A percentile compares a stretch with the other conserved stretches of the same genome.
These are phyloP conservation scores for Chaetogeoica ovagalla DNA, from an alignment of 2,888 invertebrate species.

Conservation along the genomic window DNA sequence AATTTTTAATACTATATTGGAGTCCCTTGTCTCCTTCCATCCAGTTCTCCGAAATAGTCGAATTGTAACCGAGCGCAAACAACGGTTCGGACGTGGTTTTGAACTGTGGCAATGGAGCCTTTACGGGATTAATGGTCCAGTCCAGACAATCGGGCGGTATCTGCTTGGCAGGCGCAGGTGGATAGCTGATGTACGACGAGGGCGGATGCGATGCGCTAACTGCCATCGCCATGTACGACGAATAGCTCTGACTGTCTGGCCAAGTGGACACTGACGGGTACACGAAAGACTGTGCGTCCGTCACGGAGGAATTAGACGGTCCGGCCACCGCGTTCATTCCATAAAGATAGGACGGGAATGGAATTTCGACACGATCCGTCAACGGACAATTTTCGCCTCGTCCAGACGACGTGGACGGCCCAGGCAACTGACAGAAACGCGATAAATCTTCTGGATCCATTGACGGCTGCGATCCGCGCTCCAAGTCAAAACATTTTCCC, in stretches of 20 bases:
- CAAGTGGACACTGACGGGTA: conserved; percentile 2
- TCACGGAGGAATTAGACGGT: neutral
- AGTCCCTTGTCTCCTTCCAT: conserved; percentile 39
- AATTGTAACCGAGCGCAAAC: conserved; percentile 24
- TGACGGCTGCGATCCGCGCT: too few relatives aligned
- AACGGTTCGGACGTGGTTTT: conserved; percentile 42
- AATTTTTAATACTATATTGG: conserved; percentile 47
- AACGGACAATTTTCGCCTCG: neutral
- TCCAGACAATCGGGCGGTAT: conserved; percentile 31
- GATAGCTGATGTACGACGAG: conserved; percentile 17
- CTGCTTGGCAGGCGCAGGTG: conserved; percentile 3
- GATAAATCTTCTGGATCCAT: neutral
- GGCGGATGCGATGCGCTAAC: neutral
- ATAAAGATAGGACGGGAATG: conserved; percentile 19
- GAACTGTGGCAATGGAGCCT: conserved; percentile 19
- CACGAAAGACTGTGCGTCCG: neutral
- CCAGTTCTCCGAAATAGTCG: conserved; percentile 45
- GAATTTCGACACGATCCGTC: neutral
- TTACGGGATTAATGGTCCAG: conserved; percentile 31
- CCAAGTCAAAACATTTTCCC: too few relatives aligned
- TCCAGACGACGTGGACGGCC: conserved; percentile 26
- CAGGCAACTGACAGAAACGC: conserved; percentile 18
- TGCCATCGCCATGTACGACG: conserved; percentile 7
- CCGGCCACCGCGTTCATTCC: neutral
- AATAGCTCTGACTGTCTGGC: conserved; percentile 21